phyloP scores from a whole-genome alignment of 2,888 invertebrate species.

The Sarcophaga variegata region DNA sequence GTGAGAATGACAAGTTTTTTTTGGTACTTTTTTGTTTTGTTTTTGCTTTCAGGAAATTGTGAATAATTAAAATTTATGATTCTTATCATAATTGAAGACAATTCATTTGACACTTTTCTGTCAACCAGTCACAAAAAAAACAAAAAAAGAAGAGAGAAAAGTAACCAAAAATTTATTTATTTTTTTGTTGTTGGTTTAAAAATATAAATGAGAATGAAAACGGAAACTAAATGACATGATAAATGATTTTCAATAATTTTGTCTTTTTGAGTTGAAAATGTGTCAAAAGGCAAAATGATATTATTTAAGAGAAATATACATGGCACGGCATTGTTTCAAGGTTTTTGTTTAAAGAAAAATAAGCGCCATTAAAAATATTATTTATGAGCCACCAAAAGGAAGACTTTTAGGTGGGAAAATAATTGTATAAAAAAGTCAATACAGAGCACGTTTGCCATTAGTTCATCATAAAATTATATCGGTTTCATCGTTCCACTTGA shows the following conservation, averaged over 20 bases:
- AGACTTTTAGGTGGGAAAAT: no score
- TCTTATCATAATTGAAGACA: slow-evolving; percentile 62
- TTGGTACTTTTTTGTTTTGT: background rate
- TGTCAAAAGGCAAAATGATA: background rate
- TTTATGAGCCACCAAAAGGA: no score
- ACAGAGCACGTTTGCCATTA: no score
- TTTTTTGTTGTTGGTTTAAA: slow-evolving; percentile 5
- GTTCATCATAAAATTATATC: no score
- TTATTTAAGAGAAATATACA: no score
- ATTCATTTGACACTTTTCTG: slow-evolving; percentile 66
- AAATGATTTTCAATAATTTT: slow-evolving; percentile 30
- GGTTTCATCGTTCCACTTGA: no score
- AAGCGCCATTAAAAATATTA: no score
- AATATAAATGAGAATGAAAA: slow-evolving; percentile 9
- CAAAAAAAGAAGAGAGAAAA: background rate
- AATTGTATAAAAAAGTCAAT: no score
- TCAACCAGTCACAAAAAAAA: slow-evolving; percentile 11
- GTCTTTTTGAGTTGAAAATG: background rate
- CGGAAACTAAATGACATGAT: slow-evolving; percentile 46
- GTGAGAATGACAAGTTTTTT: slow-evolving; percentile 16
- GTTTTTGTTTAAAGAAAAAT: no score
- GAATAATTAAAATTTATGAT: slow-evolving; percentile 63
- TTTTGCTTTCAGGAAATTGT: slow-evolving; percentile 42
- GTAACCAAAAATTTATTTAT: slow-evolving; percentile 39
- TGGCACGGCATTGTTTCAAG: no score